phyloP scores from a whole-genome alignment of 2,797 vertebrate species.

The Peromyscus eremicus region DNA sequence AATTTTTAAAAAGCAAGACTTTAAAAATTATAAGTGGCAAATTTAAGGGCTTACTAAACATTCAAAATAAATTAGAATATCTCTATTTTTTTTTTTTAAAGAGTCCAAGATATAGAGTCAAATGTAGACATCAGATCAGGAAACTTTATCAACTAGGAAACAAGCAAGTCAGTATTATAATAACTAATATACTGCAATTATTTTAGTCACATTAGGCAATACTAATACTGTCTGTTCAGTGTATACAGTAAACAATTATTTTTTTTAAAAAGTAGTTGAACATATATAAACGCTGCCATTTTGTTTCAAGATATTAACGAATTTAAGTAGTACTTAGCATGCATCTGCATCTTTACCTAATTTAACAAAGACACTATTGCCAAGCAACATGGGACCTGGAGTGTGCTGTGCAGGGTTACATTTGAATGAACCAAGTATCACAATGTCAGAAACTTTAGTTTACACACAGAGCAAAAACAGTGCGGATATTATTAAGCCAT shows the following conservation, averaged over 20 bases:
- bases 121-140: conserved; percentile 3
- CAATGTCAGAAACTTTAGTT: not conserved
- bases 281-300: conserved; percentile 44
- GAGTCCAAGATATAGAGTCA: not conserved
- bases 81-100: conserved; percentile 46
- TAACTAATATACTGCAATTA: not conserved
- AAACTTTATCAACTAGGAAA: conserved; percentile 23
- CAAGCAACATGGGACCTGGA: not conserved
- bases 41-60: conserved; percentile 28
- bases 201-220: conserved; percentile 48
- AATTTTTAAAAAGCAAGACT: not conserved
- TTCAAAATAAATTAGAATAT: not conserved
- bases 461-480: not conserved
- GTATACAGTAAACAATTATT: not conserved
- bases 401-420: conserved; percentile 15
- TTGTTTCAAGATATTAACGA: conserved; percentile 61
- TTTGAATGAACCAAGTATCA: conserved; percentile 15
- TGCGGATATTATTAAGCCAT: not conserved
- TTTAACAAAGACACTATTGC: not conserved
- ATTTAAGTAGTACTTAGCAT: conserved; percentile 40
- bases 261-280: conserved; percentile 22
- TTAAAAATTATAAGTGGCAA: conserved; percentile 8
- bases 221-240: not conserved
- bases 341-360: conserved; percentile 4
- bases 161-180: not conserved